Evolutionary conservation across 2,888 invertebrate genomes (phyloP).

Genomic region (Ferdinandea cuprea): DNA sequence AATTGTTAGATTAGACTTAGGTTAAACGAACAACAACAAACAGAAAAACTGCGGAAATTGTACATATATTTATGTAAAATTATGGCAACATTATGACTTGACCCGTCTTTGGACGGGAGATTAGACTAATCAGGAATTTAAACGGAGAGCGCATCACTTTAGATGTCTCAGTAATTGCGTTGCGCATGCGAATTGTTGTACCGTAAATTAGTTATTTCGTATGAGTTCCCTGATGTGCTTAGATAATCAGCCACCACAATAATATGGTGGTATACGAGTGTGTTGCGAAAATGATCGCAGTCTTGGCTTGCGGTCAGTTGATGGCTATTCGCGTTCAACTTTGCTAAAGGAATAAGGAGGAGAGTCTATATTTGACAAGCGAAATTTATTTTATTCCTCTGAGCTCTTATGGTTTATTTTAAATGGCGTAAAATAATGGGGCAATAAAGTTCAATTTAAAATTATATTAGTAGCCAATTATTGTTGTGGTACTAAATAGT

Average conservation of each 20-base stretch:
- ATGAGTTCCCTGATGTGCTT: constrained; percentile 46
- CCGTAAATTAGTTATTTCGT: constrained; percentile 58
- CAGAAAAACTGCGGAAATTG: constrained; percentile 2
- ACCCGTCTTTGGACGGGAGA: constrained; percentile 35
- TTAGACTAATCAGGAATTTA: constrained; percentile 48
- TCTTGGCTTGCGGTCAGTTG: constrained; percentile 12
- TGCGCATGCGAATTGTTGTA: constrained; percentile 59
- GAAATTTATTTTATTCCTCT: constrained; percentile 1
- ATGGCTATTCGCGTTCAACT: constrained; percentile 26
- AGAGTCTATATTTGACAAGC: constrained; percentile 10
- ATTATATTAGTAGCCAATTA: no score
- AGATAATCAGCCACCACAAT: constrained; percentile 38
- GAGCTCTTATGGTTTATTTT: neutral
- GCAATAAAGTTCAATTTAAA: no score
- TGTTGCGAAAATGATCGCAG: constrained; percentile 54
- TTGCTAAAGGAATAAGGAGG: constrained; percentile 35
- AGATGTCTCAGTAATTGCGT: constrained; percentile 57
- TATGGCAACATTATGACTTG: constrained; percentile 36
- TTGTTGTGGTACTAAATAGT: no score
- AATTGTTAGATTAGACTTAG: neutral
- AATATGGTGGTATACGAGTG: constrained; percentile 9
- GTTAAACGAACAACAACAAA: neutral
- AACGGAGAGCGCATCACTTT: constrained; percentile 40
- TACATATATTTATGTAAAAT: constrained; percentile 10
- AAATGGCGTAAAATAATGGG: no score